These are phyloP conservation scores for Nothocercus nigrocapillus DNA, from an alignment of 2,113 vertebrate species.

Conservation along the genomic window DNA sequence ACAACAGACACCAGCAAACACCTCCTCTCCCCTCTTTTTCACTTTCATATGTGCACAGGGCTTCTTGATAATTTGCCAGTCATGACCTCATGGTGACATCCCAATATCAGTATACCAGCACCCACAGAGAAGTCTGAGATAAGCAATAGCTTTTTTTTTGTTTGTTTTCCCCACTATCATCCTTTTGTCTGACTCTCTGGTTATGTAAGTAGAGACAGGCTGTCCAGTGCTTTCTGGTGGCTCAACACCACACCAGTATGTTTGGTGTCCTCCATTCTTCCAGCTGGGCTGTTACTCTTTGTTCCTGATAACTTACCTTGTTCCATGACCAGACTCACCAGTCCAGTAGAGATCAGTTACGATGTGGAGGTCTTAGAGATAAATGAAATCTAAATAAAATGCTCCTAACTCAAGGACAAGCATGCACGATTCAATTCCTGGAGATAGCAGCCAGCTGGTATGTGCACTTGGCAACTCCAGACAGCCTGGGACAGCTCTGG, in stretches of 20 bases:
- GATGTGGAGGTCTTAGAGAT: background rate
- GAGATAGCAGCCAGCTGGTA: background rate
- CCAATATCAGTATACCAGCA: background rate
- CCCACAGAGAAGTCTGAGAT: background rate
- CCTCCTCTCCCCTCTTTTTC: background rate
- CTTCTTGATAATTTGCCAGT: background rate
- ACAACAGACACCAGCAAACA: background rate
- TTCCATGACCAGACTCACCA: background rate
- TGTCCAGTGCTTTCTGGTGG: background rate
- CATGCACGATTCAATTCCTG: fast-evolving
- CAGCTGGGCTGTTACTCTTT: background rate
- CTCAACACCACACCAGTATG: background rate
- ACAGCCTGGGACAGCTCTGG: background rate
- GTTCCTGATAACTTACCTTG: background rate
- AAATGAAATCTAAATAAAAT: background rate
- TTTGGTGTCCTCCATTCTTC: background rate
- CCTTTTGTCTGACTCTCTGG: background rate
- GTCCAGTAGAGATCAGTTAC: background rate
- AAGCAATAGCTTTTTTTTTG: background rate
- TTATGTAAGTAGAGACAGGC: background rate
- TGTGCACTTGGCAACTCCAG: background rate
- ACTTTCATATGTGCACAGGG: background rate
- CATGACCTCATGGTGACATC: background rate
- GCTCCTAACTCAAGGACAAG: background rate
- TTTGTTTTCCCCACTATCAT: too few species aligned